phyloP scores from a whole-genome alignment of 2,888 invertebrate genomes.

The Quadroppia sp. region DNA sequence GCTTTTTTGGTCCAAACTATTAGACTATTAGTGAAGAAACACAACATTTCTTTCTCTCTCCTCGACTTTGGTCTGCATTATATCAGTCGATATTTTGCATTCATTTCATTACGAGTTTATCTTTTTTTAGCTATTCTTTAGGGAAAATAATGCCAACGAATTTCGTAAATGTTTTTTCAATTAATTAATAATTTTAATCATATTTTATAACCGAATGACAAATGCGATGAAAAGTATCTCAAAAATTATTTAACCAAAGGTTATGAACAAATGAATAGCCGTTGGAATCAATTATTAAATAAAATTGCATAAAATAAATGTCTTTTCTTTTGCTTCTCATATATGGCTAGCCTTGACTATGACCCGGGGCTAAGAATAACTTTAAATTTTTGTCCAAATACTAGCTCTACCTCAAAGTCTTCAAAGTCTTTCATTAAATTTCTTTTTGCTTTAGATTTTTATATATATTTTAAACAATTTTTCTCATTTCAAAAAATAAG shows the following conservation, averaged over 20 bases:
- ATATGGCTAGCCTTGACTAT: not conserved
- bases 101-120: constrained; percentile 32
- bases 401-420: not conserved
- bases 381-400: constrained; percentile 9
- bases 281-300: not conserved
- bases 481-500: not conserved
- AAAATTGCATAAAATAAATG: not conserved
- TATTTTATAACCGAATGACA: too few relatives aligned
- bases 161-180: not conserved
- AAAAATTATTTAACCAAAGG: not conserved
- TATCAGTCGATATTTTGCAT: constrained; percentile 36
- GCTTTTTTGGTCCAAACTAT: constrained; percentile 24
- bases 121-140: constrained; percentile 14
- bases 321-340: not conserved
- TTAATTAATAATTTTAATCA: constrained; percentile 16
- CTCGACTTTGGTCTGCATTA: constrained; percentile 31
- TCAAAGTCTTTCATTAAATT: constrained; percentile 14
- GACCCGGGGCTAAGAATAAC: constrained; percentile 20
- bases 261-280: not conserved
- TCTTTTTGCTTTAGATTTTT: not conserved
- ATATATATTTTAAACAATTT: not conserved
- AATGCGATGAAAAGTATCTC: too few relatives aligned
- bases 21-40: not conserved
- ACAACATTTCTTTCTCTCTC: constrained; percentile 9
- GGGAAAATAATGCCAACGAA: constrained; percentile 13